phyloP scores from a whole-genome alignment of 2,113 vertebrate species.

The Chloroceryle aenea region DNA sequence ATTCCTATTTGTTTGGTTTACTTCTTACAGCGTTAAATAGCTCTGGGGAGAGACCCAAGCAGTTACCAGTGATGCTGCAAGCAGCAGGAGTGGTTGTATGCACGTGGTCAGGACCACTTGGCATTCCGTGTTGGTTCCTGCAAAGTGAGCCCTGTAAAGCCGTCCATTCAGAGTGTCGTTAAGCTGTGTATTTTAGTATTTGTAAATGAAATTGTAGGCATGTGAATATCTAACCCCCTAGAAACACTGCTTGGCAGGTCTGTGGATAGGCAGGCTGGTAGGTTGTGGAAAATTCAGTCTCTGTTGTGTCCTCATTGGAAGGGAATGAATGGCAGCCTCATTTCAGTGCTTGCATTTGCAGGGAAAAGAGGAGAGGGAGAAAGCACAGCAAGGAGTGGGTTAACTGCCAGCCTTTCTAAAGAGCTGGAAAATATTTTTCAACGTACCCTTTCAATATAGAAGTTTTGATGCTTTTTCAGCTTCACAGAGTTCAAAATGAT shows the following conservation, averaged over 20 bases:
- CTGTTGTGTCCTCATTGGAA: not conserved
- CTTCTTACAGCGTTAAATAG: not conserved
- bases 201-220: not conserved
- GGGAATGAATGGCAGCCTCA: not conserved
- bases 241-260: not conserved
- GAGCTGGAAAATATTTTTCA: constrained; percentile 16
- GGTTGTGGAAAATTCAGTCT: not conserved
- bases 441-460: not conserved
- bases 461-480: constrained; percentile 26
- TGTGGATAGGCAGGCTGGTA: not conserved
- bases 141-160: not conserved
- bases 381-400: not conserved
- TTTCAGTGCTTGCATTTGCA: not conserved
- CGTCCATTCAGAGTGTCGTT: not conserved
- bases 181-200: not conserved
- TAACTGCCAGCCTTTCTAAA: not conserved
- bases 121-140: not conserved
- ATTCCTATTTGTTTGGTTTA: not conserved
- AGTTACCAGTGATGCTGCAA: not conserved
- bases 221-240: not conserved
- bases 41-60: not conserved
- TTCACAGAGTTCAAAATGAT: not conserved
- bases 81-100: not conserved
- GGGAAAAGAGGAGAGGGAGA: not conserved
- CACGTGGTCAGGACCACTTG: not conserved